A percentile compares a stretch with the other conserved stretches of the same genome.
Conservation (phyloP, 2,888 invertebrate genomes). For the Lycocerus yunnanus region DNA sequence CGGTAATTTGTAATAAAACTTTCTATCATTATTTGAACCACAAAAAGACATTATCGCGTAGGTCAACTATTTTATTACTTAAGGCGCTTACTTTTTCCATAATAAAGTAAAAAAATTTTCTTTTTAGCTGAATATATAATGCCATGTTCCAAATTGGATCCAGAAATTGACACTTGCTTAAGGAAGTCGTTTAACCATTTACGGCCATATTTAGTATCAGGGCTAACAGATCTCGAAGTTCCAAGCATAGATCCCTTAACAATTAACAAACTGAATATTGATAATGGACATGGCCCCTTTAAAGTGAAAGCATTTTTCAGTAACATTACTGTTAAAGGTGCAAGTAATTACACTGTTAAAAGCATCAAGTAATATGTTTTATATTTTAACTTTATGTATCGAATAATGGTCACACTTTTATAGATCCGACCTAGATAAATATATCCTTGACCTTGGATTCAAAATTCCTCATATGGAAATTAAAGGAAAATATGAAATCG, state of each 20-base stretch:
- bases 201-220: conserved; percentile 70
- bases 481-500: conserved; percentile 76
- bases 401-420: conserved; percentile 24
- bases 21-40: background rate
- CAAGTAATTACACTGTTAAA: conserved; percentile 73
- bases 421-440: conserved; percentile 65
- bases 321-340: conserved; percentile 76
- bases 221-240: conserved; percentile 72
- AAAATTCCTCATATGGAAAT: conserved; percentile 73
- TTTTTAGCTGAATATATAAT: conserved; percentile 71
- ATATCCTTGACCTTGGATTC: conserved; percentile 66
- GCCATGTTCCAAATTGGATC: conserved; percentile 71
- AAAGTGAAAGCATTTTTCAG: conserved; percentile 73
- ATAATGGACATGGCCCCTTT: conserved; percentile 78
- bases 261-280: conserved; percentile 74
- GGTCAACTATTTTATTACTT: background rate
- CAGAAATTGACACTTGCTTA: conserved; percentile 69
- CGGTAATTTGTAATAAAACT: background rate
- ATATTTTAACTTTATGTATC: conserved; percentile 7
- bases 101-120: background rate
- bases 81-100: background rate
- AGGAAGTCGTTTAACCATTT: conserved; percentile 74
- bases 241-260: conserved; percentile 76
- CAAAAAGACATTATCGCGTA: background rate
- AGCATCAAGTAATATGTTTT: conserved; percentile 65